These are phyloP conservation scores for Sylvilagus floridanus DNA, from an alignment of 2,797 vertebrate species.

Conservation along the genomic window DNA sequence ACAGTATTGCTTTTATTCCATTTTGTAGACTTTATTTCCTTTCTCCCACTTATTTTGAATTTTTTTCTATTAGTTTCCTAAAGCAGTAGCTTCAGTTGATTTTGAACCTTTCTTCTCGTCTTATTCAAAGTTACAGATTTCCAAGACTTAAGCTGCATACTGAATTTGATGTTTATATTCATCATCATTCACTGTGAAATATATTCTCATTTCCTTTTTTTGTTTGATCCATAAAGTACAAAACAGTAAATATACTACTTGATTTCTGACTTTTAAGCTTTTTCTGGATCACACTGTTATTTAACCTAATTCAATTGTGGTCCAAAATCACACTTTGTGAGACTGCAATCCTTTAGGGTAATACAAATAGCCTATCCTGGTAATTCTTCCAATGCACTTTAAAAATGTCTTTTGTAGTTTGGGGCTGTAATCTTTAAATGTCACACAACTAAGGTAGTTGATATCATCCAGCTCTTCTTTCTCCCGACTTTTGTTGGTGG, in stretches of 20 bases:
- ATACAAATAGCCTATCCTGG: background rate
- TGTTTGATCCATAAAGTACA: background rate
- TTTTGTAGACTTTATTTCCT: background rate
- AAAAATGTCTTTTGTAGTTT: background rate
- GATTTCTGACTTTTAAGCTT: background rate
- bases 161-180: background rate
- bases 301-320: conserved; percentile 1
- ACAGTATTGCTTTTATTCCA: background rate
- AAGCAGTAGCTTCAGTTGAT: background rate
- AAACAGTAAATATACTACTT: no score
- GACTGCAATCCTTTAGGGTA: background rate
- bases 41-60: background rate
- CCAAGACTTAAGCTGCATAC: background rate
- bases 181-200: background rate
- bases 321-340: background rate
- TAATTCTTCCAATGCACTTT: background rate
- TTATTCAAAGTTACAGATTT: background rate
- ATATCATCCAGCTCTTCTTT: background rate
- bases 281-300: background rate
- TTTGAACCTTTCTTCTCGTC: background rate
- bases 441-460: background rate
- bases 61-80: conserved; percentile 9
- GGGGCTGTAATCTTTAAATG: background rate
- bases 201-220: background rate
- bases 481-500: background rate